phyloP scores from a whole-genome alignment of 1,140 invertebrate species.

The Halyomorpha halys region DNA sequence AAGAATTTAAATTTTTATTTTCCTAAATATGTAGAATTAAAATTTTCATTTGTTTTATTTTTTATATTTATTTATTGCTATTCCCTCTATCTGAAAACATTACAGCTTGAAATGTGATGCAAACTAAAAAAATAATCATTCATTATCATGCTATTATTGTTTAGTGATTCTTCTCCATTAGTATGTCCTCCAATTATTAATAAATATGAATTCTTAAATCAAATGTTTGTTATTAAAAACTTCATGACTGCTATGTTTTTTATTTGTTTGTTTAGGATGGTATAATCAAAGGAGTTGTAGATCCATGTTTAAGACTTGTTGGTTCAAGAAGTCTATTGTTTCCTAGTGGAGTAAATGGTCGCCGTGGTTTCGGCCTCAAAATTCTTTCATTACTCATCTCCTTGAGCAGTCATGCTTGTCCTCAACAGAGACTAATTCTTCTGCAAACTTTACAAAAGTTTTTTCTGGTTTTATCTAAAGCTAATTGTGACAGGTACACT shows the following conservation, averaged over 20 bases:
- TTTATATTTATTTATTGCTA: no score
- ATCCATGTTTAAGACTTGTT: conserved; percentile 59
- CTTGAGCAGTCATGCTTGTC: conserved; percentile 63
- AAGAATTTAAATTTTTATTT: background rate
- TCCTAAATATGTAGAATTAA: background rate
- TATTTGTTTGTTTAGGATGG: conserved; percentile 8
- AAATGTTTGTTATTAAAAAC: background rate
- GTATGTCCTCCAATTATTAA: no score
- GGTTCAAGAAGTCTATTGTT: conserved; percentile 64
- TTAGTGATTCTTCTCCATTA: no score
- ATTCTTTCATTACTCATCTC: conserved; percentile 69
- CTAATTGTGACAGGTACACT: conserved; percentile 37
- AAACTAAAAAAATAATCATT: background rate
- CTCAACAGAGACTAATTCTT: conserved; percentile 71
- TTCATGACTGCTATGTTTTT: background rate
- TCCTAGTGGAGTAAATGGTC: conserved; percentile 62
- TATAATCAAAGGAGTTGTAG: conserved; percentile 15
- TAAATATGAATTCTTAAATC: no score
- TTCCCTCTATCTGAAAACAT: no score
- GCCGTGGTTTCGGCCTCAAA: conserved; percentile 63
- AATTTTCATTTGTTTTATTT: no score
- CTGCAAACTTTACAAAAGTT: conserved; percentile 61
- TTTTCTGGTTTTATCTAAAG: conserved; percentile 79
- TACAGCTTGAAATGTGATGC: no score
- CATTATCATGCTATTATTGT: background rate